Conservation (phyloP, 1,140 invertebrate genomes). For the Homarus americanus region DNA sequence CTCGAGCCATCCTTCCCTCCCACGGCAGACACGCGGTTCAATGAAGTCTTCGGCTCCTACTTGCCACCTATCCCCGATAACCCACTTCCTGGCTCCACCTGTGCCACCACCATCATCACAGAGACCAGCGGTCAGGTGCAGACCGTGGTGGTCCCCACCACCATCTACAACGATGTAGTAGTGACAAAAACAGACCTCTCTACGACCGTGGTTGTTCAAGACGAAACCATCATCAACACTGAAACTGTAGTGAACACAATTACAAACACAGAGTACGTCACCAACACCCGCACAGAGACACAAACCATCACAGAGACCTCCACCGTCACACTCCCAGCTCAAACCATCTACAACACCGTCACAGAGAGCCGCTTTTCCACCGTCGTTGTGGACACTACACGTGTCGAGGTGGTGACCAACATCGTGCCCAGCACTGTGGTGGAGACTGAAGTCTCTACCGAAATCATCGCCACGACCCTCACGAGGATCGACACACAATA, state of each 20-base stretch:
- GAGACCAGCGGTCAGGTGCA: conserved; percentile 34
- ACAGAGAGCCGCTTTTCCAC: conserved; percentile 47
- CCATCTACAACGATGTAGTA: conserved; percentile 59
- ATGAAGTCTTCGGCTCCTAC: conserved; percentile 17
- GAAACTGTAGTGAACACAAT: conserved; percentile 60
- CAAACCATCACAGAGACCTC: conserved; percentile 41
- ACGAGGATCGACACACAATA: conserved; percentile 43
- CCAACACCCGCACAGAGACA: conserved; percentile 59
- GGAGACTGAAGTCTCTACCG: conserved; percentile 53
- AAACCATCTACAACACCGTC: conserved; percentile 51
- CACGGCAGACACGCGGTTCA: neutral
- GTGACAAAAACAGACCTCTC: conserved; percentile 40
- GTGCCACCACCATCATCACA: conserved; percentile 37
- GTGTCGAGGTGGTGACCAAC: neutral
- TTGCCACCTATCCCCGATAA: conserved; percentile 25
- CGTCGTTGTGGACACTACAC: conserved; percentile 39
- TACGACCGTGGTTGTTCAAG: conserved; percentile 29
- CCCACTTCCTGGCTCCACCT: conserved; percentile 5
- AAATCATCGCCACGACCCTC: conserved; percentile 46
- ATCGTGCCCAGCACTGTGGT: conserved; percentile 20
- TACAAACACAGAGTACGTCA: conserved; percentile 56
- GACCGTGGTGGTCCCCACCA: conserved; percentile 52
- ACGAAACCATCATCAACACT: conserved; percentile 53
- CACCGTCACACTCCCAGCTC: conserved; percentile 28
- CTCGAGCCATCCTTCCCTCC: conserved; percentile 16